Evolutionary conservation across 2,797 vertebrate genomes (phyloP), one percentile per base, ranked within the genome.

Genomic region (Dromococcyx pavoninus): DNA sequence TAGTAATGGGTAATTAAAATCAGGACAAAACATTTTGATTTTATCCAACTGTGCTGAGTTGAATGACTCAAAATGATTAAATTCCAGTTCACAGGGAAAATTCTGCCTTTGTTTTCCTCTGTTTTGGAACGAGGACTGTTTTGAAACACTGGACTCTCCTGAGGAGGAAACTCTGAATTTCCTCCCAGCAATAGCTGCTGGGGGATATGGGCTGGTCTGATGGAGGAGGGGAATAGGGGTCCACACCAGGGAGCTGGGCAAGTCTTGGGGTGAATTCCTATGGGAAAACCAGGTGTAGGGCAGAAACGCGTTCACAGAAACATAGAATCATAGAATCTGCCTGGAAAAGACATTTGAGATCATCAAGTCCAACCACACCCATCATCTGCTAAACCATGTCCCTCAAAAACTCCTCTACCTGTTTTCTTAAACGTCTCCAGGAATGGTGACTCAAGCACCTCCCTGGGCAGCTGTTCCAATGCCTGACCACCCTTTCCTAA

Each of bases 1-100:
- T 96, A 94, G 92, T 89, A 96, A 95, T 91, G 94, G 92, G 82
- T 96, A 96, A 96, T 96, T 94, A 96, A 96, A 96, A 95, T 96
- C 96, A 96, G 95, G 89, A 96, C 91, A 92, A 93, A 96, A 94
- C 76, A 88, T 89, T 96, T 92, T 94, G 44, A 94, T 96, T 95
- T 94, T 78, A 94, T 94, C 93, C 94, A 89, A 96, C 94, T 94
- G 91, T 77, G 85, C 75, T 0, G 41, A 54, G 78, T 62, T 91
- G 89, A 93, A 75, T 86, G 88, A 83, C 89, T 96, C 82, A 86
- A 92, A 96, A 95, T 79, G 79, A 93, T 92, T 96, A 82, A 87
- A 91, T 75, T 88, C 73, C 82, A 88, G 72, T 86, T 94, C 69
- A 91, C 54, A 91, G 72, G 53, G 69, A 94, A 89, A 87, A 64